Evolutionary conservation across 1,140 invertebrate genomes (phyloP).

Genomic region (Pseudomyrmex sp.): DNA sequence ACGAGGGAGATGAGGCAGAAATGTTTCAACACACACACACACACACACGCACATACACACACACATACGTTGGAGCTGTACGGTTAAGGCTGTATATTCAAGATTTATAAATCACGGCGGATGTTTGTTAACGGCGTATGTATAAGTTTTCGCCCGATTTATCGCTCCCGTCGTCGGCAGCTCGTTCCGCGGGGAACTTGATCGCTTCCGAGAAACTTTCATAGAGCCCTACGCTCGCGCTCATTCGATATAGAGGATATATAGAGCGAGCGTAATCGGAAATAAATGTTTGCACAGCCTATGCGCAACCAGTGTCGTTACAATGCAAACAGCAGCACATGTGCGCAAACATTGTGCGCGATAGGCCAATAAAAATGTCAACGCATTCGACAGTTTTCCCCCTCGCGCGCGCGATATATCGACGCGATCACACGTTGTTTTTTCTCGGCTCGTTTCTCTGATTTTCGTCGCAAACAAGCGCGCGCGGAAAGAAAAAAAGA

Average conservation of each 20-base stretch:
- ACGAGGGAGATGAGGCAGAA: background rate
- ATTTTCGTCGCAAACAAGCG: background rate
- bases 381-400: conserved; percentile 29
- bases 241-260: conserved; percentile 1
- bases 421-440: background rate
- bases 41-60: too few species aligned
- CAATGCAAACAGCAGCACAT: conserved; percentile 49
- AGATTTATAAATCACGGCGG: conserved; percentile 30
- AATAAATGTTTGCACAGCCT: conserved; percentile 46
- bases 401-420: conserved; percentile 4
- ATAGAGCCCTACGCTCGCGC: background rate
- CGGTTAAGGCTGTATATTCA: background rate
- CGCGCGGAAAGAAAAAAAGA: too few species aligned
- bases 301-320: conserved; percentile 47
- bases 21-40: background rate
- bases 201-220: conserved; percentile 35
- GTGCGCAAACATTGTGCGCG: conserved; percentile 18
- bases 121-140: conserved; percentile 4
- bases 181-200: background rate
- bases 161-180: background rate
- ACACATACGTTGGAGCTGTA: background rate
- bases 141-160: conserved; percentile 33
- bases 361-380: conserved; percentile 45
- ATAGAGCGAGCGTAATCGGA: conserved; percentile 29
- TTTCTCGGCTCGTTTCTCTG: background rate